phyloP scores from a whole-genome alignment of 2,888 invertebrate genomes.

The Tineola bisselliella region DNA sequence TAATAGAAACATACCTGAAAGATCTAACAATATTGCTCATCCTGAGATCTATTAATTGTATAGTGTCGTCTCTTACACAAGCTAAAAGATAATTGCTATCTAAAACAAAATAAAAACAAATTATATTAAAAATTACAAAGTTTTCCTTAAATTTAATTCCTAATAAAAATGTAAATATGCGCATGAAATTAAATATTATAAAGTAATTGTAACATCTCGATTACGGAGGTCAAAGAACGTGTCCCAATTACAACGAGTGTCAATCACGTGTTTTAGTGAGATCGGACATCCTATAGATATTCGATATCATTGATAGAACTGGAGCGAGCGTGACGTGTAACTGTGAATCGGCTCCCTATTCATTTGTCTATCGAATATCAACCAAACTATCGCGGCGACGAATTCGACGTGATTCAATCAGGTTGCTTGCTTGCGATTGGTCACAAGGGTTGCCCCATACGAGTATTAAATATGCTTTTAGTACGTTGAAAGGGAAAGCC shows the following conservation, averaged over 20 bases:
- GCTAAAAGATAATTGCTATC: slow-evolving; percentile 90
- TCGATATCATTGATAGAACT: slow-evolving; percentile 28
- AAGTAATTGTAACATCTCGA: neutral
- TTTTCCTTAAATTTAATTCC: too few relatives aligned
- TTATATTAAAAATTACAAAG: slow-evolving; percentile 1
- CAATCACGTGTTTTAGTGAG: slow-evolving; percentile 1
- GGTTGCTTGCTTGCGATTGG: slow-evolving; percentile 39
- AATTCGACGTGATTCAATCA: slow-evolving; percentile 64
- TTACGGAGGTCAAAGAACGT: slow-evolving; percentile 3
- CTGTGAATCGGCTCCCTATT: slow-evolving; percentile 42
- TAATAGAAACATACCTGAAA: slow-evolving; percentile 77
- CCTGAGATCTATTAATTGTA: slow-evolving; percentile 93
- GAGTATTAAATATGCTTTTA: neutral
- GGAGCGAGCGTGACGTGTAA: slow-evolving; percentile 50
- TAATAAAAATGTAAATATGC: too few relatives aligned
- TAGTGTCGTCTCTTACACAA: slow-evolving; percentile 94
- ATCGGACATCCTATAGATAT: neutral
- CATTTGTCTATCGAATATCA: slow-evolving; percentile 36
- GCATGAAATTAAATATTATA: neutral
- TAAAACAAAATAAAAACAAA: slow-evolving; percentile 48
- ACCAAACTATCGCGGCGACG: slow-evolving; percentile 30
- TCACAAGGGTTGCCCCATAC: neutral
- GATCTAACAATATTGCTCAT: slow-evolving; percentile 92
- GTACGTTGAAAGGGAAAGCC: neutral
- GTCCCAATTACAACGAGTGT: slow-evolving; percentile 1